phyloP scores from a whole-genome alignment of 1,140 invertebrate species.

The Periplaneta americana region DNA sequence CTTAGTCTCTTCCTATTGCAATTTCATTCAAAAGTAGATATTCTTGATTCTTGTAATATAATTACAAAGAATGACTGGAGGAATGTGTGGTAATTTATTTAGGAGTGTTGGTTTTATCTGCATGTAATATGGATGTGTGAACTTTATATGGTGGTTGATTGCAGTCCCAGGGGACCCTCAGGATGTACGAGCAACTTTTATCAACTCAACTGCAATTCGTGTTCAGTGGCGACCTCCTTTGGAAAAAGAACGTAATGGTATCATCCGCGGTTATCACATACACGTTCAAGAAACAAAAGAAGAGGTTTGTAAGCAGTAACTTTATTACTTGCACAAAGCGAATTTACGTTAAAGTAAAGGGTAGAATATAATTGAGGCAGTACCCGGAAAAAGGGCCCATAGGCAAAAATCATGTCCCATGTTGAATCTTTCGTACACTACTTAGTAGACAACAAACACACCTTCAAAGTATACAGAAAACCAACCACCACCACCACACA shows the following conservation, averaged over 20 bases:
- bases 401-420: neutral
- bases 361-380: too few relatives aligned
- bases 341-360: too few relatives aligned
- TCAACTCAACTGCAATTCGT: conserved; percentile 90
- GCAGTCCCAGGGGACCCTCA: conserved; percentile 94
- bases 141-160: conserved; percentile 23
- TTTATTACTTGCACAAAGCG: neutral
- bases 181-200: conserved; percentile 74
- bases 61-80: neutral
- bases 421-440: neutral
- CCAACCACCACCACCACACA: too few relatives aligned
- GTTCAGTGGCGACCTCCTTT: conserved; percentile 88
- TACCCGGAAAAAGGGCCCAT: too few relatives aligned
- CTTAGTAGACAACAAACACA: too few relatives aligned
- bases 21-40: neutral
- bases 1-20: too few relatives aligned
- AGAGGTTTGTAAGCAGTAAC: conserved; percentile 54
- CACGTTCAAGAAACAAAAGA: conserved; percentile 88
- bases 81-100: neutral
- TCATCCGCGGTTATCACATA: conserved; percentile 94
- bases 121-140: neutral
- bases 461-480: too few relatives aligned
- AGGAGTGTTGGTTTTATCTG: neutral
- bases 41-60: neutral
- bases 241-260: conserved; percentile 88